Conservation (phyloP, 2,113 vertebrate genomes). For the Callithrix jacchus region DNA sequence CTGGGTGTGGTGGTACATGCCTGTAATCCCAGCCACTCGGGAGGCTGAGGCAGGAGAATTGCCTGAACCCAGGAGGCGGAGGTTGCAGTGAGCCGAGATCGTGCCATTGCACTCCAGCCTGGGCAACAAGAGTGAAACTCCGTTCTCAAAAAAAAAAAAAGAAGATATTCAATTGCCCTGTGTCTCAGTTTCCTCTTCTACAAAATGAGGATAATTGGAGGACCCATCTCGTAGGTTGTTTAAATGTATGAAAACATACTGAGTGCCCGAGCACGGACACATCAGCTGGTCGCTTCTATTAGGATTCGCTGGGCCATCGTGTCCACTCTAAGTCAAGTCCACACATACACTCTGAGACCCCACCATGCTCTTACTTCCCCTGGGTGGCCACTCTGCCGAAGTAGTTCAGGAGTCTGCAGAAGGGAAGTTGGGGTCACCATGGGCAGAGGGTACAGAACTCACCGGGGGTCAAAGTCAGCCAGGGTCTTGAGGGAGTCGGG, state of each 20-base stretch:
- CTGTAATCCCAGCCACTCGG: too few species aligned
- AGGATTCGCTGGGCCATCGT: fast-evolving
- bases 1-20: too few species aligned
- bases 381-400: fast-evolving
- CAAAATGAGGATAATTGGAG: not conserved
- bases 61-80: too few species aligned
- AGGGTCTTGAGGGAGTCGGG: slow-evolving; percentile 94
- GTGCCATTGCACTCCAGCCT: too few species aligned
- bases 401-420: not conserved
- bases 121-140: too few species aligned
- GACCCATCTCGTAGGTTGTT: not conserved
- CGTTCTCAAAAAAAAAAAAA: too few species aligned
- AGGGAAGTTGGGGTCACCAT: fast-evolving
- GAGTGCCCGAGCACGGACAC: fast-evolving
- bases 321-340: fast-evolving
- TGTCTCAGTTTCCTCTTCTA: not conserved
- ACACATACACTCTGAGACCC: fast-evolving
- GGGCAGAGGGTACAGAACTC: not conserved
- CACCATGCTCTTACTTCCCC: fast-evolving
- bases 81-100: too few species aligned
- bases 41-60: too few species aligned
- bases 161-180: not conserved
- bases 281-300: fast-evolving
- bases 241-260: not conserved
- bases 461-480: slow-evolving; percentile 98